Evolutionary conservation across 2,113 vertebrate species (phyloP).

Genomic region (Amia ocellicauda): DNA sequence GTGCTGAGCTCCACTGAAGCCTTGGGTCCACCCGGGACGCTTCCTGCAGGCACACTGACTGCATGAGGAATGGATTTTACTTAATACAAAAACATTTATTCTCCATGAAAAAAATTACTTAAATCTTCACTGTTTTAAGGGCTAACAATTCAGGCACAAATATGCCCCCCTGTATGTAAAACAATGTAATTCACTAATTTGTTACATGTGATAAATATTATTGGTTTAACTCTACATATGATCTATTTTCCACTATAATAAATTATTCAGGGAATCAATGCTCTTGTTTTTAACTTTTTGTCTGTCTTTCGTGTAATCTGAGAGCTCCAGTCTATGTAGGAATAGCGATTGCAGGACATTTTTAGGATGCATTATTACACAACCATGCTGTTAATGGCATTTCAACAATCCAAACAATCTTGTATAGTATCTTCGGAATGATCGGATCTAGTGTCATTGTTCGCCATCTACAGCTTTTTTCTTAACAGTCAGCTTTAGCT

Average conservation of each 20-base stretch:
- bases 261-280: background rate
- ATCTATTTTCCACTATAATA: background rate
- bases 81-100: background rate
- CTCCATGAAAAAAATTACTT: background rate
- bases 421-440: background rate
- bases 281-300: no score
- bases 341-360: background rate
- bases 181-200: background rate
- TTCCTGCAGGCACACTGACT: constrained; percentile 48
- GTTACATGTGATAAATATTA: background rate
- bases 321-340: no score
- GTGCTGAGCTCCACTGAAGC: constrained; percentile 49
- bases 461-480: background rate
- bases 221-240: background rate
- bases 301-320: no score
- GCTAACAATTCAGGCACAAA: background rate
- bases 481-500: background rate
- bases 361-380: background rate
- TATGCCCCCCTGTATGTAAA: background rate
- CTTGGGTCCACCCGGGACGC: constrained; percentile 51
- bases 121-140: background rate
- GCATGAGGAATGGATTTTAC: no score
- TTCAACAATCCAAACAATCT: background rate
- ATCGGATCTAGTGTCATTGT: background rate
- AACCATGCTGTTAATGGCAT: constrained; percentile 14